phyloP scores from a whole-genome alignment of 2,797 vertebrate genomes.

The Macropus fuliginosus region DNA sequence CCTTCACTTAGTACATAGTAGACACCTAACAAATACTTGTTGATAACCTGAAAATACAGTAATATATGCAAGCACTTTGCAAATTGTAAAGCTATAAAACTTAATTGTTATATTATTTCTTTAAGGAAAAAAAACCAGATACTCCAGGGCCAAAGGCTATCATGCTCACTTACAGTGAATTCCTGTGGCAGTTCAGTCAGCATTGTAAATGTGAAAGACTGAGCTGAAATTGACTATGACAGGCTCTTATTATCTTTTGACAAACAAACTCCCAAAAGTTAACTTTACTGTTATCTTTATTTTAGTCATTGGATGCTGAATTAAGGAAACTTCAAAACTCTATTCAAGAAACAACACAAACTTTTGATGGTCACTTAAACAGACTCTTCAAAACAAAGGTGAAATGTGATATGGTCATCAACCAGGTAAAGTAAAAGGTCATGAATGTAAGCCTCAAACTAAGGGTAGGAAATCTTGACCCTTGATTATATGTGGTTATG shows the following conservation, averaged over 20 bases:
- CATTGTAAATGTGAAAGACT: background rate
- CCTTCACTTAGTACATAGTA: background rate
- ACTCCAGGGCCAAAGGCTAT: background rate
- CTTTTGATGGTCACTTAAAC: slow-evolving; percentile 90
- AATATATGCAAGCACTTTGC: background rate
- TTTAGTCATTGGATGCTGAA: slow-evolving; percentile 91
- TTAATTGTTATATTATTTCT: background rate
- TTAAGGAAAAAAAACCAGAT: background rate
- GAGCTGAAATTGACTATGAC: background rate
- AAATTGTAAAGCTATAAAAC: background rate
- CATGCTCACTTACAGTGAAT: background rate
- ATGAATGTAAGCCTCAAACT: background rate
- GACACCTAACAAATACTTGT: background rate
- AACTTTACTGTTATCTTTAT: slow-evolving; percentile 45
- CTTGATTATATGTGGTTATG: background rate
- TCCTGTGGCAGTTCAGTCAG: background rate
- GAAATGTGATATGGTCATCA: slow-evolving; percentile 91
- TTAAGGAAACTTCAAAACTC: slow-evolving; percentile 91
- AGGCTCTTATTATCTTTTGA: background rate
- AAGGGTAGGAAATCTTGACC: background rate
- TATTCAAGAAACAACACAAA: slow-evolving; percentile 88
- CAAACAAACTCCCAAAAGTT: background rate
- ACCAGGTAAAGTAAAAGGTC: slow-evolving; percentile 88
- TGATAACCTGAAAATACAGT: background rate
- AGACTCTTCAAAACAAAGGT: slow-evolving; percentile 93